Evolutionary conservation across 2,888 invertebrate species (phyloP).

Genomic region (Adelphocoris suturalis): DNA sequence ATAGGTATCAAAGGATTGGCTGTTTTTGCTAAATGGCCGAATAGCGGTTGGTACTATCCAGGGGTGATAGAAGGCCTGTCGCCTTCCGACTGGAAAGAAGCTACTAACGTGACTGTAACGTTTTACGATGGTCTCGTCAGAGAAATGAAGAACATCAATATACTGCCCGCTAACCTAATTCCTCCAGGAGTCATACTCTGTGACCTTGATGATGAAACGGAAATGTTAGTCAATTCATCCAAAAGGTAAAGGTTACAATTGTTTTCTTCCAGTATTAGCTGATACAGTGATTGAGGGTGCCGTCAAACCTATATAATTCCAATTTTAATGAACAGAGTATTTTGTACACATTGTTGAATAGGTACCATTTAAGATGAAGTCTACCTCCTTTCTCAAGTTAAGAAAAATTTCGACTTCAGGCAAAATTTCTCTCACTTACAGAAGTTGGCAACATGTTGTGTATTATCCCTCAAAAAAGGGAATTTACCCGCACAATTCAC

Average conservation of each 20-base stretch:
- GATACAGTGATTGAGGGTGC: too few species aligned
- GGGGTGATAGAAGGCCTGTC: constrained; percentile 72
- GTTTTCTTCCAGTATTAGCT: too few species aligned
- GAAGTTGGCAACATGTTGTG: too few species aligned
- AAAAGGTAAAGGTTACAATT: constrained; percentile 54
- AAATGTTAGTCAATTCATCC: constrained; percentile 70
- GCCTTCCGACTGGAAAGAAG: constrained; percentile 70
- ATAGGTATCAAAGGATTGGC: constrained; percentile 73
- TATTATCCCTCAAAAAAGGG: too few species aligned
- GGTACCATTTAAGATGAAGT: too few species aligned
- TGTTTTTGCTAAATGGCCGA: constrained; percentile 75
- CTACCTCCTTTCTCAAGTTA: too few species aligned
- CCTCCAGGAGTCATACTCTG: constrained; percentile 72
- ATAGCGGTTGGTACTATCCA: constrained; percentile 75
- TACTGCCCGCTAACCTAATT: constrained; percentile 73
- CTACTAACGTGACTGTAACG: constrained; percentile 73
- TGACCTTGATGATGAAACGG: constrained; percentile 74
- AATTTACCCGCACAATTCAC: too few species aligned
- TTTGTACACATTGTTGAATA: too few species aligned
- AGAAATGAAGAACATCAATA: constrained; percentile 74
- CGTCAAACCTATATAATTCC: too few species aligned
- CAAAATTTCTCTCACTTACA: too few species aligned
- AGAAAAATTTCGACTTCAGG: too few species aligned
- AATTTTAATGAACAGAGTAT: too few species aligned
- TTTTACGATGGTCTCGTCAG: constrained; percentile 74